Evolutionary conservation across 2,888 invertebrate genomes (phyloP).

Genomic region (Dynastes grantii): DNA sequence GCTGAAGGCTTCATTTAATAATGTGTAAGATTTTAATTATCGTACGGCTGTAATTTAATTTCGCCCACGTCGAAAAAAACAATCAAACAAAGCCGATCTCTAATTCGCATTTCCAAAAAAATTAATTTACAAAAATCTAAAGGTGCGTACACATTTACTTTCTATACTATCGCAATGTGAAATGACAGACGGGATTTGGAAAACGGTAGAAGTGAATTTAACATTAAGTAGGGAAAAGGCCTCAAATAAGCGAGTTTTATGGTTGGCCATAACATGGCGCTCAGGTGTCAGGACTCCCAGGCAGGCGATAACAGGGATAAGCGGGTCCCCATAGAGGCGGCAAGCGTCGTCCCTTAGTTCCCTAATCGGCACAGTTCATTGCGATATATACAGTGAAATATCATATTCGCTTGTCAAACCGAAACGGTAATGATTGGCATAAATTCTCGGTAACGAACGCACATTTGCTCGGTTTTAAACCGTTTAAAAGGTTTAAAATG

Average conservation of each 20-base stretch:
- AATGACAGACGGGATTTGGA: constrained; percentile 40
- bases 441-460: constrained; percentile 70
- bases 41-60: too few species aligned
- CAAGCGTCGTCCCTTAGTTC: constrained; percentile 60
- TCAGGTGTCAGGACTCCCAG: constrained; percentile 69
- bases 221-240: constrained; percentile 41
- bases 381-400: constrained; percentile 69
- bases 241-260: constrained; percentile 60
- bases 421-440: constrained; percentile 71
- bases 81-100: too few species aligned
- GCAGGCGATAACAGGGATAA: constrained; percentile 71
- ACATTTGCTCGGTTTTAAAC: constrained; percentile 51
- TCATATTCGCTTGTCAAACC: constrained; percentile 70
- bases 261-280: constrained; percentile 61
- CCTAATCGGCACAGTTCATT: constrained; percentile 69
- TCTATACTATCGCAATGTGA: constrained; percentile 20
- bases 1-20: too few species aligned
- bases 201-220: constrained; percentile 37
- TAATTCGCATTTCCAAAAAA: too few species aligned
- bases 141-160: neutral
- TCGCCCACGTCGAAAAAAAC: too few species aligned
- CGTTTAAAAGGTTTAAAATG: constrained; percentile 2
- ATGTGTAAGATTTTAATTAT: too few species aligned
- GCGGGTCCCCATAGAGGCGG: constrained; percentile 61
- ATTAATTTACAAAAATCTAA: neutral